A percentile compares a stretch with the other conserved stretches of the same genome.
Conservation (phyloP, 2,888 invertebrate genomes). For the Andrena trimmerana region DNA sequence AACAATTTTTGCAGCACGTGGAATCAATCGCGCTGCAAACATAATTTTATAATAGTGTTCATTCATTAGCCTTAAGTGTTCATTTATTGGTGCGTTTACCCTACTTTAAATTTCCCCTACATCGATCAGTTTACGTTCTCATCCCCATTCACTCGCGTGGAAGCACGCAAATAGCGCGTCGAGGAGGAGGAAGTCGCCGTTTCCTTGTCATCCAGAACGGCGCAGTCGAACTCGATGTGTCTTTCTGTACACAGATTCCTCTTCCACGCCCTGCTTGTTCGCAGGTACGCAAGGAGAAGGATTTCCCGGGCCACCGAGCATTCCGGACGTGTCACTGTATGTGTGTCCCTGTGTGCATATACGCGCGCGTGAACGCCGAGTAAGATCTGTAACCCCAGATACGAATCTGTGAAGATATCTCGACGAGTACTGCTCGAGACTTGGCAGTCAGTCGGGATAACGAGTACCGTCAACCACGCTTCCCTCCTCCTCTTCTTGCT, state of each 20-base stretch:
- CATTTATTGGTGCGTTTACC: no score
- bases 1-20: no score
- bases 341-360: constrained; percentile 3
- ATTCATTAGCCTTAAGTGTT: no score
- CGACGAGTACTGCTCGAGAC: constrained; percentile 65
- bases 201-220: constrained; percentile 55
- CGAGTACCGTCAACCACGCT: constrained; percentile 72
- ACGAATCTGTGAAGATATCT: constrained; percentile 74
- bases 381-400: constrained; percentile 74
- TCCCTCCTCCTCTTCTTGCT: constrained; percentile 35
- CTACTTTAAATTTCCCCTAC: not conserved
- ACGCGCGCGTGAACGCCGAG: constrained; percentile 28
- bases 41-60: no score
- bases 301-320: constrained; percentile 60
- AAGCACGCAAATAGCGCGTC: not conserved
- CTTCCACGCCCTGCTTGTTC: constrained; percentile 39
- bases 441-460: constrained; percentile 73
- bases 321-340: not conserved
- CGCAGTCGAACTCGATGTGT: constrained; percentile 19
- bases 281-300: constrained; percentile 25
- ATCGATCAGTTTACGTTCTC: not conserved
- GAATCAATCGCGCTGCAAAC: no score
- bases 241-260: constrained; percentile 4
- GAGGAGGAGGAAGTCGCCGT: not conserved
- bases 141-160: not conserved